Percentiles rank a stretch among this genome's conserved stretches.
phyloP scores from a whole-genome alignment of 2,113 vertebrate species.

The Picathartes gymnocephalus region DNA sequence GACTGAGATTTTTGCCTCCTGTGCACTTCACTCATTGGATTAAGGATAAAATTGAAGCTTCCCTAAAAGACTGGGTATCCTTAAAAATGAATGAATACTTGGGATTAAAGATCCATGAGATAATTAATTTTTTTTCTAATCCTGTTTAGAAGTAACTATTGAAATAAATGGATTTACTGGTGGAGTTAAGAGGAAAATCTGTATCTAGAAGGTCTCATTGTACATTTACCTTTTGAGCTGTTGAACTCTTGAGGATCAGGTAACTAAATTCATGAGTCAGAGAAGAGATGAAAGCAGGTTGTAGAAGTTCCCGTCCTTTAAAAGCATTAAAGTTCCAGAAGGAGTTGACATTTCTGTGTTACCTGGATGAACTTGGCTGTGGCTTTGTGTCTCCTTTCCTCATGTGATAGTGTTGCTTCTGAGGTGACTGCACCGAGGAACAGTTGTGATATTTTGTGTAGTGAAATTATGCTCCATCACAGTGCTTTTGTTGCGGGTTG shows the following conservation, averaged over 20 bases:
- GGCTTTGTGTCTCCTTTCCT: background rate
- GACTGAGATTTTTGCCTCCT: background rate
- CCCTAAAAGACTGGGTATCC: background rate
- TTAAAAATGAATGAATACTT: background rate
- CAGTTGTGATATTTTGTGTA: background rate
- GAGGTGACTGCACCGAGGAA: background rate
- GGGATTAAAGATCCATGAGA: background rate
- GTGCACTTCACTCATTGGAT: constrained; percentile 14
- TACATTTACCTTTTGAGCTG: background rate
- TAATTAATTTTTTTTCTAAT: background rate
- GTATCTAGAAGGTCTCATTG: background rate
- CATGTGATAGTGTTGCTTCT: background rate
- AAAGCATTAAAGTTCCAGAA: background rate
- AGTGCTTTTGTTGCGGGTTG: background rate
- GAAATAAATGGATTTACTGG: constrained; percentile 12
- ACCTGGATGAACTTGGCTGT: background rate
- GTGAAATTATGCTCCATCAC: background rate
- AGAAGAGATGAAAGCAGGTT: background rate
- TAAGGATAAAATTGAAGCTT: constrained; percentile 12
- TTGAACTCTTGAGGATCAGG: background rate
- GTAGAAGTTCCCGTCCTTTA: background rate
- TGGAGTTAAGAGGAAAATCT: background rate
- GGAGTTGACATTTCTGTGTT: background rate
- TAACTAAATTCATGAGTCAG: background rate
- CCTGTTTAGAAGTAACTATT: background rate